phyloP scores from a whole-genome alignment of 2,888 invertebrate genomes.

The Bellardia pandia region DNA sequence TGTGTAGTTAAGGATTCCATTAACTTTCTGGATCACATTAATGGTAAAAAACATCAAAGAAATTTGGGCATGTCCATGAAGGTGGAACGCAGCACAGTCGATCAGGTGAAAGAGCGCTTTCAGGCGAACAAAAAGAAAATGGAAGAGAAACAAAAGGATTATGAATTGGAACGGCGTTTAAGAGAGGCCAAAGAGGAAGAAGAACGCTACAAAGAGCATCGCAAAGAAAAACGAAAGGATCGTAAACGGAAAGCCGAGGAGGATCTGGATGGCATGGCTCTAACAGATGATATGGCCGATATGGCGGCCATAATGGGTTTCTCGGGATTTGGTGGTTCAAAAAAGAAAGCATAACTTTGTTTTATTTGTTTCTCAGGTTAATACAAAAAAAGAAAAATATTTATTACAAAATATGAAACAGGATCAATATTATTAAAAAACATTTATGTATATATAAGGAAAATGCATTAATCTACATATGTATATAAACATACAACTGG shows the following conservation, averaged over 20 bases:
- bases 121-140: conserved; percentile 95
- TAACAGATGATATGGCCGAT: conserved; percentile 87
- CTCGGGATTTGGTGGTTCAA: conserved; percentile 94
- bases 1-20: conserved; percentile 99
- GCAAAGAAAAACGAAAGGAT: conserved; percentile 94
- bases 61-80: conserved; percentile 99
- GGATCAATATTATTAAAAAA: conserved; percentile 68
- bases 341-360: conserved; percentile 85
- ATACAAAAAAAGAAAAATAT: conserved; percentile 49
- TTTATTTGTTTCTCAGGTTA: conserved; percentile 50
- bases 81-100: conserved; percentile 96
- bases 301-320: conserved; percentile 98
- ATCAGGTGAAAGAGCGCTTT: conserved; percentile 96
- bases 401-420: conserved; percentile 70
- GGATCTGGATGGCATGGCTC: conserved; percentile 83
- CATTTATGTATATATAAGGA: conserved; percentile 43
- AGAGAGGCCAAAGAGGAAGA: conserved; percentile 98
- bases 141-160: conserved; percentile 98
- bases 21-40: conserved; percentile 99
- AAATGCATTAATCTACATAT: conserved; percentile 22
- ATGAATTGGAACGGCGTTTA: conserved; percentile 95
- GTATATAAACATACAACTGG: conserved; percentile 15
- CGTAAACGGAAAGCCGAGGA: conserved; percentile 93
- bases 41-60: conserved; percentile 99
- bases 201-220: conserved; percentile 94